Evolutionary conservation across 2,797 vertebrate species (phyloP), one percentile per base, ranked within the genome.

Genomic region (Acestrorhynchus altus): DNA sequence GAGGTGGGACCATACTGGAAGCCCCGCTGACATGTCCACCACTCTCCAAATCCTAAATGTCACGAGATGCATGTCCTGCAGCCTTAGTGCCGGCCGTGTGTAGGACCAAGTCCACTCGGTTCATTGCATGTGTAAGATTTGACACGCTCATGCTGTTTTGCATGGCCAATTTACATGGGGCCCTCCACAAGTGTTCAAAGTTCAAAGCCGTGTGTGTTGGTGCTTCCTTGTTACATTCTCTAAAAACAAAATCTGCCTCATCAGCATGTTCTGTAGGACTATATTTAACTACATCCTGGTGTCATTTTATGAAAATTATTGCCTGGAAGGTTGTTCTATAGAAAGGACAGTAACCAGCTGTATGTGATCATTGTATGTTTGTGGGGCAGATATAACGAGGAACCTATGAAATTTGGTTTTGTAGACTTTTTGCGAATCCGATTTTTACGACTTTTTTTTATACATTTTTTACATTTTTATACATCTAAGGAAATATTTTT

Each of bases 161-260:
- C 35, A 49, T 75, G 35, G 22, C 56, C 15, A 13, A 52, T 75
- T 65, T 75, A 57, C 20, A 20, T 35, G 49, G 4, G 0, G 20
- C 71, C 35, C 59, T 40, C 59, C 65, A 72, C 52, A 44, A 67
- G 76, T 75, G 72, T 57, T 57, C 77, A 72, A 82, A 82, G 81
- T 75, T 79, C 77, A 76, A 56, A 49, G 20, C 66, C 67, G 0
- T 46, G 40, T 40, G 12, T 63, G 24, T 69, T 59, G 39, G 31
- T 66, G 76, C 61, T 78, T 81, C 75, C 75, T 49, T 26, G 24
- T 70, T 22, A 56, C 64, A 13, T 15, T 16, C 26, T 15, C 44
- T 7, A 54, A 59, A 31, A 59, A 40, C 56, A 54, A 39, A 39
- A 9, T 79, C 47, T 73, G 56, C 75, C 12, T 61, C 44, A 40